Evolutionary conservation across 2,888 invertebrate species (phyloP).

Genomic region (Dryocosmus kuriphilus): DNA sequence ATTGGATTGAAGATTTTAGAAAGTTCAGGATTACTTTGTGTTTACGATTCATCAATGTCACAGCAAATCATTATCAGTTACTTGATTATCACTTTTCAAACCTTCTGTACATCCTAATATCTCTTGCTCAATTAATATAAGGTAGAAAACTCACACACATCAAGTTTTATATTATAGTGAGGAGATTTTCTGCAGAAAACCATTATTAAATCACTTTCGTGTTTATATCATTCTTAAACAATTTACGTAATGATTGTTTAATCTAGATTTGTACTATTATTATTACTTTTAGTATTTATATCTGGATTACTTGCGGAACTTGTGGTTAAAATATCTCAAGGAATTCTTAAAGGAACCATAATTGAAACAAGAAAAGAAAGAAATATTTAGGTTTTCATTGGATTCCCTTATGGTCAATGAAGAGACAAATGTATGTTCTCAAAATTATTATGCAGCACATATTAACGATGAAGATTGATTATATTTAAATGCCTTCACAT

Average conservation of each 20-base stretch:
- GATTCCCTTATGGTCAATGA: conserved; percentile 62
- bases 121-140: neutral
- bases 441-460: neutral
- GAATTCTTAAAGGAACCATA: neutral
- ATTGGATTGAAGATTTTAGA: no score
- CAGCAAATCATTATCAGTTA: neutral
- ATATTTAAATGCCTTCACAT: neutral
- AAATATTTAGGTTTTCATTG: conserved; percentile 57
- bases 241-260: neutral
- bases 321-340: conserved; percentile 13
- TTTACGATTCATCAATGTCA: neutral
- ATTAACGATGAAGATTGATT: neutral
- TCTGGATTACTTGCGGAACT: neutral
- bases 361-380: neutral
- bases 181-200: neutral
- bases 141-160: neutral
- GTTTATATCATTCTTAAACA: neutral
- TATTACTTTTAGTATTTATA: no score
- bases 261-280: neutral
- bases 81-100: neutral
- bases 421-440: neutral
- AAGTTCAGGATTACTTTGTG: no score
- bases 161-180: neutral
- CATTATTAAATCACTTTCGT: neutral
- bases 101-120: neutral